Percentiles rank a stretch among this genome's conserved stretches.
These are phyloP conservation scores for Chaetophractus vellerosus DNA, from an alignment of 2,797 vertebrate species.

Conservation along the genomic window DNA sequence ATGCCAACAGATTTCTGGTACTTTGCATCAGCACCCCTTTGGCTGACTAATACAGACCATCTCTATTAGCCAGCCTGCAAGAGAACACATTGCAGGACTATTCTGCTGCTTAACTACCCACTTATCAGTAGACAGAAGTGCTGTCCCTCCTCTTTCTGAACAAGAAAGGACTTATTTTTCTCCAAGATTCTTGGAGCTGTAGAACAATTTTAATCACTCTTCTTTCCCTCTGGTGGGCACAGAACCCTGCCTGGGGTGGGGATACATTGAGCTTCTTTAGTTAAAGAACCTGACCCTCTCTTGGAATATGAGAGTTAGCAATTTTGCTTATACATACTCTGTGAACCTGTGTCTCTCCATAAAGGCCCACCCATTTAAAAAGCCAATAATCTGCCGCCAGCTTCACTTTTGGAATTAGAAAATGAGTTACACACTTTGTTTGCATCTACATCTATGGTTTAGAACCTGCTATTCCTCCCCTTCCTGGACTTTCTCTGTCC, in stretches of 20 bases:
- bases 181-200: background rate
- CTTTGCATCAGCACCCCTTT: no score
- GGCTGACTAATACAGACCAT: no score
- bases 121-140: background rate
- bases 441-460: background rate
- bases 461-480: background rate
- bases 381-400: background rate
- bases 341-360: background rate
- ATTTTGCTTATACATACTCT: background rate
- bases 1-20: no score
- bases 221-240: background rate
- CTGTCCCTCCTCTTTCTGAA: background rate
- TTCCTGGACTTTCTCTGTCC: background rate
- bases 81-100: background rate
- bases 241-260: background rate
- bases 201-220: background rate
- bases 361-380: constrained; percentile 38
- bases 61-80: background rate
- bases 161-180: background rate
- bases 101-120: background rate
- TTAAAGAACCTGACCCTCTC: background rate
- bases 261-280: background rate
- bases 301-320: background rate
- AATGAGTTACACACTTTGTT: background rate
- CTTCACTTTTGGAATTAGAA: constrained; percentile 14